phyloP scores from a whole-genome alignment of 2,113 vertebrate species.

The Anser brachyrhynchus region DNA sequence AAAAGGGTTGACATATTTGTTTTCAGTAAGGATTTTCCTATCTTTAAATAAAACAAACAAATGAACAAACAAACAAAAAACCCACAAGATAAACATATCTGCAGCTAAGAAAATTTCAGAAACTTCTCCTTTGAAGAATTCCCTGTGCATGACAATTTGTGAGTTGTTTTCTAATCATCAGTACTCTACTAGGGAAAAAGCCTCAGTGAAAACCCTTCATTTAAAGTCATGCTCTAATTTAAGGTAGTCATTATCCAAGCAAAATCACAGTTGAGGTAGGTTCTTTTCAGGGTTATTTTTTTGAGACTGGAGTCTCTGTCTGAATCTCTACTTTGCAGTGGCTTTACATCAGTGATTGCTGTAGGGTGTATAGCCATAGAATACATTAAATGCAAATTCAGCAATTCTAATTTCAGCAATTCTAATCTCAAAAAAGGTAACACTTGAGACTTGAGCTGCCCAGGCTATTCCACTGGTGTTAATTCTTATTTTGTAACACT shows the following conservation, averaged over 20 bases:
- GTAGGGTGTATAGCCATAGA: not conserved
- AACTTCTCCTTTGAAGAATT: not conserved
- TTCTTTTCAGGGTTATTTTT: not conserved
- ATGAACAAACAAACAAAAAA: too few species aligned
- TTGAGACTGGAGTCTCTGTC: not conserved
- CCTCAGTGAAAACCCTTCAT: not conserved
- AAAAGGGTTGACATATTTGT: not conserved
- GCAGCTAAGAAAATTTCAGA: not conserved
- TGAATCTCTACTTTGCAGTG: not conserved
- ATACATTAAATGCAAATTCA: constrained; percentile 37
- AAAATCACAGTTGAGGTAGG: not conserved
- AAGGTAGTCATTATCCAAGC: not conserved
- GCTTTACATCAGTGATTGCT: constrained; percentile 19
- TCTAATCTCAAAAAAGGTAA: not conserved
- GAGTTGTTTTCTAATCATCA: not conserved
- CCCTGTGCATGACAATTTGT: not conserved
- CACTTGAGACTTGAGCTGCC: not conserved
- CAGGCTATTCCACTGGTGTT: not conserved
- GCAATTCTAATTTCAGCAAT: not conserved
- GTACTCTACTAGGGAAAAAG: not conserved
- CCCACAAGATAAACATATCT: not conserved
- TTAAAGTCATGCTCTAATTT: not conserved
- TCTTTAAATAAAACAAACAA: not conserved
- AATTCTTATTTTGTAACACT: not conserved
- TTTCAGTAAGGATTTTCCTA: not conserved